Percentiles rank a stretch among this genome's conserved stretches.
phyloP scores from a whole-genome alignment of 2,797 vertebrate species.

The Crenuchus spilurus region DNA sequence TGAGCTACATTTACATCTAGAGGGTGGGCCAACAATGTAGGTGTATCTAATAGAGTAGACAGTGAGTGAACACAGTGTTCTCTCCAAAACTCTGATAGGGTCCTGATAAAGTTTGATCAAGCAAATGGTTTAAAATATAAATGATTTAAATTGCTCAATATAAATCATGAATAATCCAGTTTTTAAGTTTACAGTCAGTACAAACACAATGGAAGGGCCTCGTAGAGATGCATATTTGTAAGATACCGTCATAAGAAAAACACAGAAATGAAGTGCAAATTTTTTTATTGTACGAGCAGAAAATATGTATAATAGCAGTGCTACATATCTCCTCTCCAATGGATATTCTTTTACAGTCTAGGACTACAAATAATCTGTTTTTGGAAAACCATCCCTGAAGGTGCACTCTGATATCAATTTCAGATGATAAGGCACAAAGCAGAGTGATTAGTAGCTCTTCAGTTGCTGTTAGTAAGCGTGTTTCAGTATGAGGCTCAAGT shows the following conservation, averaged over 20 bases:
- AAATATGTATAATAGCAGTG: slow-evolving; percentile 21
- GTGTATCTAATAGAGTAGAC: too few species aligned
- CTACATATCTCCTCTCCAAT: neutral
- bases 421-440: slow-evolving; percentile 3
- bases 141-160: too few species aligned
- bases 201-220: too few species aligned
- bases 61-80: too few species aligned
- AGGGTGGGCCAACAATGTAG: too few species aligned
- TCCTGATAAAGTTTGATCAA: too few species aligned
- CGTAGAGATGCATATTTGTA: too few species aligned
- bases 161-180: too few species aligned
- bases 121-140: too few species aligned
- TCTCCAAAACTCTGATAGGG: too few species aligned
- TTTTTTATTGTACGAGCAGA: slow-evolving; percentile 36
- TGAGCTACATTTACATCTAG: too few species aligned
- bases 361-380: slow-evolving; percentile 16
- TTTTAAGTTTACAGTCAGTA: too few species aligned
- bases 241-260: neutral
- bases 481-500: slow-evolving; percentile 28
- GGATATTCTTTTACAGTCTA: neutral
- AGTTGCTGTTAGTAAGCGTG: slow-evolving; percentile 38
- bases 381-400: slow-evolving; percentile 33
- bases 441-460: slow-evolving; percentile 45
- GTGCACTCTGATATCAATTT: slow-evolving; percentile 17
- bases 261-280: slow-evolving; percentile 23